Evolutionary conservation across 1,140 invertebrate genomes (phyloP), one percentile per base, ranked within the genome.

Genomic region (Drosophila nikananu): DNA sequence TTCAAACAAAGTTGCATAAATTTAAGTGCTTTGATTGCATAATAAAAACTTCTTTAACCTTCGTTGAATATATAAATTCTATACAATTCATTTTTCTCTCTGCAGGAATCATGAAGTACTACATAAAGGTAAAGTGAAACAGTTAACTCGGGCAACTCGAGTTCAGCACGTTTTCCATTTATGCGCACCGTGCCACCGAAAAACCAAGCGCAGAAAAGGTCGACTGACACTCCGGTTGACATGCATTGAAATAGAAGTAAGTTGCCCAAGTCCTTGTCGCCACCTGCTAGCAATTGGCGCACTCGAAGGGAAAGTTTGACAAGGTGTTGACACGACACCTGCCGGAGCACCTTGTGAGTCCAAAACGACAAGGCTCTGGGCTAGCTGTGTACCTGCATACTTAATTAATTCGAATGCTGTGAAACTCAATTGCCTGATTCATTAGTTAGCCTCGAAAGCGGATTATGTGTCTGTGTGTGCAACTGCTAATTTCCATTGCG

Each of bases 101-200:
- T 39, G 54, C 15, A 10, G 0, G 52, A 23, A 10, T 39, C 55
- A 61, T 42, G 25, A 46, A 37, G 57, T 37, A 32, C 27, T 70
- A 37, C 41, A 75, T 63, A 67, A 68, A 72, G 70, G 64, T 42
- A 59, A 54, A 76, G 58, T 82, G 81, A 63, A 64, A 57, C 67
- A 64, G 73, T 68, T 75, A 70, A 77, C 64, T 72, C 75, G 44
- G 49, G 68, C 54, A 83, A 60, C 52, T 74, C 27, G 62, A 68
- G 57, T 44, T 37, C 32, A 81, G 78, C 86, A 90, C 86, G 86
- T 90, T 86, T 80, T 89, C 76, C 86, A 84, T 89, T 90, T 81
- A 81, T 79, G 67, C 78, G 63, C 80, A 65, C 63, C 60, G 61
- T 78, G 64, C 51, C 54, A 39, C 54, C 54, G 21, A 57, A 57